Evolutionary conservation across 1,140 invertebrate species (phyloP).

Genomic region (Zaprionus vittiger): DNA sequence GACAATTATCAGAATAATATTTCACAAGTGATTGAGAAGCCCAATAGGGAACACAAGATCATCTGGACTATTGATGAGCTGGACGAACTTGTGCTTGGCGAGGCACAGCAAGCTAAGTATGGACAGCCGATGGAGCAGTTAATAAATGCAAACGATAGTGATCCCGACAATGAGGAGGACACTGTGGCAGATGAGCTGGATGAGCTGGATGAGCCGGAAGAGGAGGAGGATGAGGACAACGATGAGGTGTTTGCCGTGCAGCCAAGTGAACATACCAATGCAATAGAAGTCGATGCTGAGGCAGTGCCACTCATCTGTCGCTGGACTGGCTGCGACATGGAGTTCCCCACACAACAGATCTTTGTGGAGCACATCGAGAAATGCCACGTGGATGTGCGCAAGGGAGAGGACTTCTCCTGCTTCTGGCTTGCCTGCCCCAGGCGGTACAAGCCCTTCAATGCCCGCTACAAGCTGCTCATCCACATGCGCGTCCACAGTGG

Average conservation of each 20-base stretch:
- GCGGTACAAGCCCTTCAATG: conserved; percentile 95
- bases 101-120: conserved; percentile 26
- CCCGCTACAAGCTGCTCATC: conserved; percentile 97
- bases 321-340: conserved; percentile 93
- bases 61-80: conserved; percentile 82
- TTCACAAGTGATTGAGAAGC: conserved; percentile 65
- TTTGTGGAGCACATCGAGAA: conserved; percentile 96
- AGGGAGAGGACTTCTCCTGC: conserved; percentile 95
- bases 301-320: conserved; percentile 86
- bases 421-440: conserved; percentile 95
- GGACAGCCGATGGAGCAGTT: conserved; percentile 6
- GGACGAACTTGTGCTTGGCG: conserved; percentile 66
- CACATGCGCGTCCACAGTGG: conserved; percentile 98
- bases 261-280: conserved; percentile 11
- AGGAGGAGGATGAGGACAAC: conserved; percentile 43
- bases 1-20: conserved; percentile 75
- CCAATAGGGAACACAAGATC: conserved; percentile 77
- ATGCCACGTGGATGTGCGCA: conserved; percentile 93
- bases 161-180: conserved; percentile 43
- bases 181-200: conserved; percentile 25
- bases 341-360: conserved; percentile 91
- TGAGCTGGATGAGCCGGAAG: conserved; percentile 32
- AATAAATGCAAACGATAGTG: background rate
- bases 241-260: conserved; percentile 54
- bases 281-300: conserved; percentile 41